Evolutionary conservation across 1,140 invertebrate species (phyloP), one percentile per base, ranked within the genome.

Genomic region (Chelonus insularis): DNA sequence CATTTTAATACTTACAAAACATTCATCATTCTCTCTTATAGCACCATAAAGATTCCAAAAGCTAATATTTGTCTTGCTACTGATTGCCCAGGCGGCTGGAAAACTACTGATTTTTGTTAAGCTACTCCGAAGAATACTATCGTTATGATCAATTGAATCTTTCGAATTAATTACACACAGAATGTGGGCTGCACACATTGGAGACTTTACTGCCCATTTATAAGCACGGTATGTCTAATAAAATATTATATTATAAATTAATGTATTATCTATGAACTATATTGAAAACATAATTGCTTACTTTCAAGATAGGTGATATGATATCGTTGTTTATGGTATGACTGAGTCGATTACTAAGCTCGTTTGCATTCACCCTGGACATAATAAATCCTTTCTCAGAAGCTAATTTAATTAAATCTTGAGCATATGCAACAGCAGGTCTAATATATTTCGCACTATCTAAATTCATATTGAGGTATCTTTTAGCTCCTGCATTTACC

Each of bases 241-340:
- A 39, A 37, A 47, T 45, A 1, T 60, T 59, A 56, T 56, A n/a
- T n/a, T n/a, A n/a, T n/a, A n/a, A n/a, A n/a, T n/a, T n/a, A n/a
- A n/a, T n/a, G n/a, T n/a, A n/a, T n/a, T n/a, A n/a, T n/a, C n/a
- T n/a, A n/a, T n/a, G n/a, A n/a, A n/a, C n/a, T n/a, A n/a, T n/a
- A n/a, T n/a, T n/a, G n/a, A n/a, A n/a, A n/a, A n/a, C n/a, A n/a
- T n/a, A 36, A 2, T 21, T 50, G 2, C 8, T 4, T 65, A 84
- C 89, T 70, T 89, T 85, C 4, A 91, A 83, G 14, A 91, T 82
- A 0, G 90, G 90, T 69, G 89, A 89, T 32, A 93, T 89, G 14
- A 92, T 84, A 75, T 92, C 90, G 67, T 91, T 79, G 77, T 92
- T 92, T 14, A 93, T 84, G 1, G 88, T 88, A 62, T 93, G 88